Evolutionary conservation across 2,888 invertebrate genomes (phyloP).

Genomic region (Chrysopilus asiliformis): DNA sequence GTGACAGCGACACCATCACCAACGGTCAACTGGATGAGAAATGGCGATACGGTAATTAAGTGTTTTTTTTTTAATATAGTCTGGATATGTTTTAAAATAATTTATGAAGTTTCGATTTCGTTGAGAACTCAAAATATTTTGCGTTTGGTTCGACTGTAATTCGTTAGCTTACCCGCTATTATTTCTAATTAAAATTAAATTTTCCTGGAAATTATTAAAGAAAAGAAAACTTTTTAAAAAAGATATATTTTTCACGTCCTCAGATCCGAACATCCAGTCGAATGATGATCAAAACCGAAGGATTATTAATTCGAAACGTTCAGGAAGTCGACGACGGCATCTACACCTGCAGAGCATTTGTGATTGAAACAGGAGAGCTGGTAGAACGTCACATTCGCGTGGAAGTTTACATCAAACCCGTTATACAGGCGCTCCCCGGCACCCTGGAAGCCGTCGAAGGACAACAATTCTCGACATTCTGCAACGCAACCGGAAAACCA

Average conservation of each 20-base stretch:
- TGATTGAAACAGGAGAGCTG: conserved; percentile 65
- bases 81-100: too few relatives aligned
- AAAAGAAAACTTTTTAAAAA: too few relatives aligned
- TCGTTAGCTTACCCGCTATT: too few relatives aligned
- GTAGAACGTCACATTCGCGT: conserved; percentile 65
- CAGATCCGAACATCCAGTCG: too few relatives aligned
- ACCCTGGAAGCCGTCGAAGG: conserved; percentile 65
- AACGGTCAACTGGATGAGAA: conserved; percentile 73
- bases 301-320: conserved; percentile 62
- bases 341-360: conserved; percentile 78
- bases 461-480: conserved; percentile 58
- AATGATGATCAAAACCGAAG: conserved; percentile 61
- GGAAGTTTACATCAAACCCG: conserved; percentile 64
- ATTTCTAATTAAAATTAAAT: too few relatives aligned
- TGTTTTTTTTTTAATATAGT: too few relatives aligned
- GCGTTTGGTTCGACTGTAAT: too few relatives aligned
- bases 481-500: conserved; percentile 73
- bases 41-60: conserved; percentile 54
- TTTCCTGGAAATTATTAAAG: too few relatives aligned
- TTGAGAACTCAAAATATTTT: too few relatives aligned
- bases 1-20: conserved; percentile 77
- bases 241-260: too few relatives aligned
- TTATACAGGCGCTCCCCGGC: conserved; percentile 48
- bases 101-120: too few relatives aligned
- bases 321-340: conserved; percentile 72